Percentiles rank a stretch among this genome's conserved stretches.
Evolutionary conservation across 2,113 vertebrate genomes (phyloP).

Genomic region (Hippocampus barbouri): DNA sequence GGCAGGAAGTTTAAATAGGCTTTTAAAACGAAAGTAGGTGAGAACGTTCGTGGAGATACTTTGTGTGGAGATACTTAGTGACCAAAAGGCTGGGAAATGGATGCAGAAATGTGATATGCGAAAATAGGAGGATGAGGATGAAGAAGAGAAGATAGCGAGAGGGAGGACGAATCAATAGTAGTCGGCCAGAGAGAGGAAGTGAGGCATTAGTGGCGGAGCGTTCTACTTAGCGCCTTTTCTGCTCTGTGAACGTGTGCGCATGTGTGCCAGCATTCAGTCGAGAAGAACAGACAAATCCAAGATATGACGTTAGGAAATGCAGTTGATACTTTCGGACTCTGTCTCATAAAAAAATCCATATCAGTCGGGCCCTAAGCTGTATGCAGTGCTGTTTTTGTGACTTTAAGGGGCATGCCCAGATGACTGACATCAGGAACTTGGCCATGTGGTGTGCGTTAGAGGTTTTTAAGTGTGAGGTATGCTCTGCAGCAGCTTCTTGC

Average conservation of each 20-base stretch:
- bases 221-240: conserved; percentile 42
- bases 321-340: too few species aligned
- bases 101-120: conserved; percentile 29
- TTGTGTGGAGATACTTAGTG: not conserved
- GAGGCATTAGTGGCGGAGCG: conserved; percentile 67
- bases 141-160: conserved; percentile 9
- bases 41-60: not conserved
- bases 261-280: not conserved
- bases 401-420: too few species aligned
- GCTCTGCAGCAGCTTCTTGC: too few species aligned
- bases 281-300: not conserved
- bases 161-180: conserved; percentile 60
- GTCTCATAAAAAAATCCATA: too few species aligned
- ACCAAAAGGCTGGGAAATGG: conserved; percentile 8
- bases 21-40: conserved; percentile 10
- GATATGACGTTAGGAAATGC: not conserved
- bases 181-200: conserved; percentile 57
- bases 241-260: conserved; percentile 19
- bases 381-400: too few species aligned
- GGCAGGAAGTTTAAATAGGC: conserved; percentile 8
- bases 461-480: too few species aligned
- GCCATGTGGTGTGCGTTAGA: too few species aligned
- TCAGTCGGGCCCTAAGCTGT: too few species aligned
- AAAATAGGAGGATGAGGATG: conserved; percentile 5
- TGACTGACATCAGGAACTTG: too few species aligned